A percentile compares a stretch with the other conserved stretches of the same genome.
Conservation (phyloP, 2,888 invertebrate genomes). For the Timema podura region DNA sequence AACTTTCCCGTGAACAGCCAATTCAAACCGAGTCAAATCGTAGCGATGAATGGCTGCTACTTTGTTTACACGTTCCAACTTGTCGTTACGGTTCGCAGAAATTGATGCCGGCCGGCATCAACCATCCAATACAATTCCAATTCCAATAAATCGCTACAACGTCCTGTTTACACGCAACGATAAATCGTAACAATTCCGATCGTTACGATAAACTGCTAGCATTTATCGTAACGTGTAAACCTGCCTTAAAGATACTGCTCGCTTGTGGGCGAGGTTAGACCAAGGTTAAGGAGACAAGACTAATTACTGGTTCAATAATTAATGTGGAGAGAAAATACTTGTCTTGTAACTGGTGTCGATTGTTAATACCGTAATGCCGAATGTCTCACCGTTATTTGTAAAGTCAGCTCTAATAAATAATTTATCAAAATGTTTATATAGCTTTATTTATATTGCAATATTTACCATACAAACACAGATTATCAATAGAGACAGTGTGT, state of each 20-base stretch:
- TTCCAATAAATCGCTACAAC: conserved; percentile 13
- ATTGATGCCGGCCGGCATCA: background rate
- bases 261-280: no score
- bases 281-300: no score
- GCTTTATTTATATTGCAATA: no score
- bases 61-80: conserved; percentile 13
- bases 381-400: no score
- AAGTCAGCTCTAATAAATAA: no score
- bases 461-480: no score
- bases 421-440: no score
- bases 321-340: no score
- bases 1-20: conserved; percentile 9
- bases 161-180: conserved; percentile 9
- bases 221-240: conserved; percentile 8
- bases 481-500: no score
- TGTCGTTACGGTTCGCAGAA: conserved; percentile 13
- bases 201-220: conserved; percentile 3
- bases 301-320: no score
- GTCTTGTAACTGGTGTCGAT: no score
- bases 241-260: conserved; percentile 1
- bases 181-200: conserved; percentile 8
- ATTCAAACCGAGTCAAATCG: conserved; percentile 6
- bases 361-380: no score
- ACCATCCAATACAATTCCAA: conserved; percentile 5
- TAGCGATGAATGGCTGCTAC: background rate